Evolutionary conservation across 1,140 invertebrate species (phyloP).

Genomic region (Pinna nobilis): DNA sequence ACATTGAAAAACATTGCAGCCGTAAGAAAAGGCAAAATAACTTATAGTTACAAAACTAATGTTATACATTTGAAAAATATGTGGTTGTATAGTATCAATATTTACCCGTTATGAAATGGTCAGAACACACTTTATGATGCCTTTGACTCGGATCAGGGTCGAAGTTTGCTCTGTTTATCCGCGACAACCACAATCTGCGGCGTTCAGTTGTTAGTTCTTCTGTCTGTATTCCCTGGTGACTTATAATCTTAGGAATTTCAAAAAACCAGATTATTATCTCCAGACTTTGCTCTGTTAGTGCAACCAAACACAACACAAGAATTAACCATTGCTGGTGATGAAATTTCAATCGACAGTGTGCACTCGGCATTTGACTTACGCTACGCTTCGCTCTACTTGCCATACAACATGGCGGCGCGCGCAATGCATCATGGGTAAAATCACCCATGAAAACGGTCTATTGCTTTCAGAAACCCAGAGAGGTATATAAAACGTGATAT

Average conservation of each 20-base stretch:
- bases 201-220: constrained; percentile 4
- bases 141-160: constrained; percentile 6
- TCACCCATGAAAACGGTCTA: too few species aligned
- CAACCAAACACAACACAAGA: constrained; percentile 26
- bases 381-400: background rate
- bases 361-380: background rate
- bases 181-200: constrained; percentile 1
- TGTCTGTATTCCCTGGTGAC: constrained; percentile 14
- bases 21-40: background rate
- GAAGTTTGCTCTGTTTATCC: constrained; percentile 17
- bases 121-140: constrained; percentile 28
- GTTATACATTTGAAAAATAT: background rate
- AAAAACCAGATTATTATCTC: background rate
- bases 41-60: background rate
- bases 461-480: too few species aligned
- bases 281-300: background rate
- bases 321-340: constrained; percentile 5
- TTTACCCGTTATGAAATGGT: constrained; percentile 27
- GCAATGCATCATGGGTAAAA: background rate
- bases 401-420: background rate
- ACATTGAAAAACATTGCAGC: background rate
- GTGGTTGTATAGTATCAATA: too few species aligned
- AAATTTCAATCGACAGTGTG: background rate
- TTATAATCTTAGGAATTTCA: constrained; percentile 9
- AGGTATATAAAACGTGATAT: too few species aligned